Evolutionary conservation across 2,888 invertebrate genomes (phyloP), one percentile per base, ranked within the genome.

Genomic region (Cheilosia grossa): DNA sequence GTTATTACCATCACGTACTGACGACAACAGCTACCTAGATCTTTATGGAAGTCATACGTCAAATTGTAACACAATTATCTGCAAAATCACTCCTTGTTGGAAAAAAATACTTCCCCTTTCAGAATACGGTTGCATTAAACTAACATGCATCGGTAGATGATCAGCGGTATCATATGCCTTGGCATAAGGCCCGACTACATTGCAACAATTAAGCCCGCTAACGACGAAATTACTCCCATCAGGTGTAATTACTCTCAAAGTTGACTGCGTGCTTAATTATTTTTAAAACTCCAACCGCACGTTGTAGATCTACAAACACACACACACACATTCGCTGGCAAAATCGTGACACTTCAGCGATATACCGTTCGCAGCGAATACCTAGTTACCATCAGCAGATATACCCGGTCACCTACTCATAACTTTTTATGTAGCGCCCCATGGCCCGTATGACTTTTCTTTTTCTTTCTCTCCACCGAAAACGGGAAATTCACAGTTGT

Each of bases 321-420:
- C 27, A 42, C 13, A 27, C 17, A 9, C 19, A 17, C 10, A 42
- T 51, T 2, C 6, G 5, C 21, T 44, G 42, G 37, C 51, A 58
- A 64, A 37, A 67, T 67, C 77, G 82, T 77, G 72, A 77, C 77
- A 82, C 58, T 33, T 13, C 2, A 7, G 47, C 59, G 56, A 64
- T 82, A 64, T 82, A 82, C 81, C 81, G 81, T 82, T 74, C 33
- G 42, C 19, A 63, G 37, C 37, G 37, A 30, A 30, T 30, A 30
- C 30, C 30, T 47, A 63, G 27, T 66, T 69, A 21, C 33, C 61
- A 69, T 70, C 27, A 40, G 53, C 7, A 40, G 42, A 30, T 44
- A 72, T 77, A 82, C 82, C 72, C 66, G 82, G 77, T 82, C 82
- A 82, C 82, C 82, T 82, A 82, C 77, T 82, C 82, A 72, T 72